A percentile compares a stretch with the other conserved stretches of the same genome.
Evolutionary conservation across 53 echinoderm and acorn worm genomes (phyloP).

Genomic region (Stichopus horrens): DNA sequence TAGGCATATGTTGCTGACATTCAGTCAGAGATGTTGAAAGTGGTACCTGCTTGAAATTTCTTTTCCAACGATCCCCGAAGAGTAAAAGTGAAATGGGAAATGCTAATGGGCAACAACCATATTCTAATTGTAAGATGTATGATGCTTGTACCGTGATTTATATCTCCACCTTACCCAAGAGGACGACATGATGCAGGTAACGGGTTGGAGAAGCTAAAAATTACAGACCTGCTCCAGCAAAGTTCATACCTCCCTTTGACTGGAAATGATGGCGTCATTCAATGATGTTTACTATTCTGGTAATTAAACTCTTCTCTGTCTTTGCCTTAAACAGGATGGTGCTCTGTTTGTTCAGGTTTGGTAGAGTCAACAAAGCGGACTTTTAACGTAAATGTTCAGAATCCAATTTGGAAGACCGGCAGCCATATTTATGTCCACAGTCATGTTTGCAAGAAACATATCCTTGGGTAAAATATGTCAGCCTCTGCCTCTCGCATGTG

Average conservation of each 20-base stretch:
- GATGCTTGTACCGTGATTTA: no score
- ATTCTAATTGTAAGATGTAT: no score
- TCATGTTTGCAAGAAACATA: conserved; percentile 10
- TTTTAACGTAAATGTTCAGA: background rate
- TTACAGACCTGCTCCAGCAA: background rate
- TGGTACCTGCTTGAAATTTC: no score
- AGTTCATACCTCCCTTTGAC: background rate
- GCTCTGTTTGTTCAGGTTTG: conserved; percentile 2
- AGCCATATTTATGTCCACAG: background rate
- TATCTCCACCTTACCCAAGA: no score
- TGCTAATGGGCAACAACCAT: no score
- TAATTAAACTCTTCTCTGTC: background rate
- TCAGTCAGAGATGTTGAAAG: no score
- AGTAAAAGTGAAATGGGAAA: no score
- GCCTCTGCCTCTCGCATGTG: no score
- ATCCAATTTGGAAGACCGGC: conserved; percentile 1
- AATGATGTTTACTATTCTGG: background rate
- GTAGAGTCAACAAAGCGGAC: background rate
- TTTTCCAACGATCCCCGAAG: no score
- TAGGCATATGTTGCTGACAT: no score
- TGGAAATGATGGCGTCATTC: background rate
- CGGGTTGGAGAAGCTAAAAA: no score
- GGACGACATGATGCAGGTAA: no score
- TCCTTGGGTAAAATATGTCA: background rate
- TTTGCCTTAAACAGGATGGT: background rate